phyloP scores from a whole-genome alignment of 2,797 vertebrate genomes.

The Notamacropus eugenii region DNA sequence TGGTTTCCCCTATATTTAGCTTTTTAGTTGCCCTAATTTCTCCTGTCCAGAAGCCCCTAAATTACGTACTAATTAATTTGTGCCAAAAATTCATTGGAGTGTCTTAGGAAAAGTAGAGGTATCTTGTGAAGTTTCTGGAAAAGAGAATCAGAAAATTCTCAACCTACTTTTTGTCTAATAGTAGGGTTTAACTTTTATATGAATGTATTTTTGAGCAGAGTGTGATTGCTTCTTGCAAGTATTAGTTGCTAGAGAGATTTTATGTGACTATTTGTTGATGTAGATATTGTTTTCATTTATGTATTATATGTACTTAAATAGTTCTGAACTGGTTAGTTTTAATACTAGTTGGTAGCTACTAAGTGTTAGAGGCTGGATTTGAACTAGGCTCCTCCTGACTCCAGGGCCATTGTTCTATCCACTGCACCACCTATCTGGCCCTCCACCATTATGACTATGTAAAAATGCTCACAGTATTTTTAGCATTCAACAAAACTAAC shows the following conservation, averaged over 20 bases:
- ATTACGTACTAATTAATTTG: no score
- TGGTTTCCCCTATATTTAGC: no score
- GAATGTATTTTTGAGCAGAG: background rate
- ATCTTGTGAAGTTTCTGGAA: background rate
- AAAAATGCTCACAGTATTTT: background rate
- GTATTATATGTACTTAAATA: background rate
- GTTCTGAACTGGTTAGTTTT: constrained; percentile 10
- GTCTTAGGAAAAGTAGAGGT: background rate
- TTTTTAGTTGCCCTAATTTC: no score
- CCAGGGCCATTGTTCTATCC: background rate
- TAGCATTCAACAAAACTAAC: background rate
- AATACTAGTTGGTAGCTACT: background rate
- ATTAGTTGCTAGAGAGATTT: background rate
- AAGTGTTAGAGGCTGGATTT: no score
- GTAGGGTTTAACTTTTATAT: background rate
- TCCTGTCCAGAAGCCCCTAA: no score
- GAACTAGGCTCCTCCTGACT: background rate
- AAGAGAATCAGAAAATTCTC: background rate
- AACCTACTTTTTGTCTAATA: background rate
- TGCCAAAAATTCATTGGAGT: no score
- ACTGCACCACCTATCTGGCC: no score
- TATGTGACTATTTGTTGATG: background rate
- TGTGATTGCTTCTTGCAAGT: constrained; percentile 4
- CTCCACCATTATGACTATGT: background rate
- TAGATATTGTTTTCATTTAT: background rate